phyloP scores from a whole-genome alignment of 2,888 invertebrate genomes.

The Brenthis hecate region DNA sequence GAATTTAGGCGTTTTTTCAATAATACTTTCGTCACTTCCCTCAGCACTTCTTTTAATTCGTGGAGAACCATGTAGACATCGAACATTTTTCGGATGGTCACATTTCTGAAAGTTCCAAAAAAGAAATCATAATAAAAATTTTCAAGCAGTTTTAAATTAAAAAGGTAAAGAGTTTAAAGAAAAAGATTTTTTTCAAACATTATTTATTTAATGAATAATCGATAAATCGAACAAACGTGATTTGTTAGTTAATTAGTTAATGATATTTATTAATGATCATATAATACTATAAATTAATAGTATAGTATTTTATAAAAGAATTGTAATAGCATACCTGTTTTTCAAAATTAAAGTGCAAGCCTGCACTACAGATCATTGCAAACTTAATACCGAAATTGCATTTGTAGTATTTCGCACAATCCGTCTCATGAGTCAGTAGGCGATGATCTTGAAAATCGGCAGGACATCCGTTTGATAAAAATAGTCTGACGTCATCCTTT shows the following conservation, averaged over 20 bases:
- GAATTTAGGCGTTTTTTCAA: not conserved
- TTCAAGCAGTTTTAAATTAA: too few species aligned
- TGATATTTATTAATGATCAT: too few species aligned
- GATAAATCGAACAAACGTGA: too few species aligned
- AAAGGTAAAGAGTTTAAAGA: too few species aligned
- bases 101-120: constrained; percentile 40
- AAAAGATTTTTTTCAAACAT: too few species aligned
- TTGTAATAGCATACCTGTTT: constrained; percentile 42
- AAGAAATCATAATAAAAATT: too few species aligned
- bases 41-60: too few species aligned
- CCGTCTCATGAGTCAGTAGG: constrained; percentile 60
- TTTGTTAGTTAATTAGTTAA: too few species aligned
- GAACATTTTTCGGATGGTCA: constrained; percentile 44
- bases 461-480: constrained; percentile 56
- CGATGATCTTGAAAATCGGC: constrained; percentile 50
- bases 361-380: constrained; percentile 42
- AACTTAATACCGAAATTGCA: constrained; percentile 50
- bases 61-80: constrained; percentile 32
- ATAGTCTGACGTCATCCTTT: constrained; percentile 8
- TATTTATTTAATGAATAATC: too few species aligned
- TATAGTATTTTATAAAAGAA: too few species aligned
- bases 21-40: not conserved
- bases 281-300: too few species aligned
- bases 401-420: constrained; percentile 64
- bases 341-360: constrained; percentile 46